These are phyloP conservation scores for Motacilla tschutschensis DNA, from an alignment of 2,113 vertebrate genomes.

Conservation along the genomic window DNA sequence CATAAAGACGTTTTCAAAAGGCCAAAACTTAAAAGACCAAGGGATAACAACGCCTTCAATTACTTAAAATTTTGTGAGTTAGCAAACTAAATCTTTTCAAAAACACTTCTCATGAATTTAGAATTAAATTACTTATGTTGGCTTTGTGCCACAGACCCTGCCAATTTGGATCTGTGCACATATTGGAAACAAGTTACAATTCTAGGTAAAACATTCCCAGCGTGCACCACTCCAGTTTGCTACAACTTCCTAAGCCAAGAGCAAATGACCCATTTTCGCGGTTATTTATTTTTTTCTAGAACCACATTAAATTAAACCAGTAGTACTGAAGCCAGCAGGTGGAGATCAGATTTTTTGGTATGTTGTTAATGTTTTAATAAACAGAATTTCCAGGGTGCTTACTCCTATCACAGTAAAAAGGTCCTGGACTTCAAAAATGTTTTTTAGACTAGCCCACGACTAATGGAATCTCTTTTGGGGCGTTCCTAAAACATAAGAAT, in stretches of 20 bases:
- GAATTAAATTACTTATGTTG: not conserved
- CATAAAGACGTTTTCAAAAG: not conserved
- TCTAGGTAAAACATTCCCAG: not conserved
- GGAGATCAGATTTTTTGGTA: too few relatives aligned
- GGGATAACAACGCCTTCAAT: not conserved
- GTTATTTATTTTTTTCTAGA: not conserved
- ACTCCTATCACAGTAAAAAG: not conserved
- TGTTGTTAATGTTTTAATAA: not conserved
- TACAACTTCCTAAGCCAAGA: not conserved
- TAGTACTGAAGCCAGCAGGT: rapidly evolving
- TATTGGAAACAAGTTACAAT: not conserved
- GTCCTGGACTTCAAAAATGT: not conserved
- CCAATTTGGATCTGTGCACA: not conserved
- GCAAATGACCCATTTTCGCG: not conserved
- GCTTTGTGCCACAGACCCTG: not conserved
- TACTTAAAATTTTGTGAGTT: not conserved
- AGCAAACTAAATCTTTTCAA: not conserved
- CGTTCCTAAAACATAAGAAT: not conserved
- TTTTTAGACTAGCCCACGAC: not conserved
- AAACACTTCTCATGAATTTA: not conserved
- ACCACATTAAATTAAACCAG: not conserved
- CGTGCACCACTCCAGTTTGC: not conserved
- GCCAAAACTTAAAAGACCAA: not conserved
- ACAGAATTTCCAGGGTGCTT: not conserved
- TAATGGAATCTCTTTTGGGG: rapidly evolving